phyloP scores from a whole-genome alignment of 2,888 invertebrate species.

The Trilocha varians region DNA sequence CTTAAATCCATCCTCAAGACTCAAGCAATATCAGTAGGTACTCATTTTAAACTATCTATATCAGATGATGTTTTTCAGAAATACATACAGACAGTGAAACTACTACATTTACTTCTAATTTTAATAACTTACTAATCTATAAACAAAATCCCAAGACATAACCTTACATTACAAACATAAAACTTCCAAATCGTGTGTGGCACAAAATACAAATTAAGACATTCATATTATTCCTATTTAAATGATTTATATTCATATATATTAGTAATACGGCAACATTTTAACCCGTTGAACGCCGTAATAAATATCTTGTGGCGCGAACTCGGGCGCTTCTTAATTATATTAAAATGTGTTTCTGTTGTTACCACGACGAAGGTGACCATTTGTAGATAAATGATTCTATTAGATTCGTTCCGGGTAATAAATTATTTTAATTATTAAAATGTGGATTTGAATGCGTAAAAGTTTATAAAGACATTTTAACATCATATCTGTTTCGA shows the following conservation, averaged over 20 bases:
- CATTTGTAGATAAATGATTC: constrained; percentile 14
- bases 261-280: constrained; percentile 24
- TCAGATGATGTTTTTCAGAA: too few species aligned
- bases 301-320: constrained; percentile 26
- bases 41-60: too few species aligned
- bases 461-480: background rate
- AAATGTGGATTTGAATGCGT: background rate
- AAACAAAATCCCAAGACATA: too few species aligned
- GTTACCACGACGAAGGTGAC: constrained; percentile 21
- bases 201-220: constrained; percentile 19
- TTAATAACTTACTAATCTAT: too few species aligned
- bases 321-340: constrained; percentile 43
- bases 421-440: background rate
- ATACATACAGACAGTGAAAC: too few species aligned
- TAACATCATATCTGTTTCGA: too few species aligned
- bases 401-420: constrained; percentile 5
- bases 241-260: constrained; percentile 16
- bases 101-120: too few species aligned
- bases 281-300: constrained; percentile 14
- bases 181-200: too few species aligned
- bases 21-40: too few species aligned
- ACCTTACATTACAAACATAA: too few species aligned
- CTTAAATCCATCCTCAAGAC: too few species aligned
- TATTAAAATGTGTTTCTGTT: constrained; percentile 36
- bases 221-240: constrained; percentile 8